These are phyloP conservation scores for Parotia lawesii DNA, from an alignment of 2,113 vertebrate genomes.

Conservation along the genomic window DNA sequence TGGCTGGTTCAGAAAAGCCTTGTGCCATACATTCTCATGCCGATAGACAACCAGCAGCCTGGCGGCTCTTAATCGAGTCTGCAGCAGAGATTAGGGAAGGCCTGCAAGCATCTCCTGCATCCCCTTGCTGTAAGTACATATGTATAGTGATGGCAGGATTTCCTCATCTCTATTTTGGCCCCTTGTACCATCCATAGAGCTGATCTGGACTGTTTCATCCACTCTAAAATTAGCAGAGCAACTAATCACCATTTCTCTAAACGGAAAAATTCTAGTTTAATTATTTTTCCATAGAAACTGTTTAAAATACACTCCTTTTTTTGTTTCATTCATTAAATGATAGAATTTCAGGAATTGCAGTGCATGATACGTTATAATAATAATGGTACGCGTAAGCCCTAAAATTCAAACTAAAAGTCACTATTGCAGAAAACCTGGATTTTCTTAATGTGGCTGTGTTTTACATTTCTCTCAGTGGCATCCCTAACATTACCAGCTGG, in stretches of 20 bases:
- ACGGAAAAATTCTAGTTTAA: background rate
- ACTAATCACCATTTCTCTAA: background rate
- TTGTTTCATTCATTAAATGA: background rate
- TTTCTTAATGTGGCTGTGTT: background rate
- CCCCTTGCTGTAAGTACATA: background rate
- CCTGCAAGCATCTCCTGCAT: background rate
- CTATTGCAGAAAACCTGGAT: background rate
- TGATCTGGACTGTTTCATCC: background rate
- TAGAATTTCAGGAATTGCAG: background rate
- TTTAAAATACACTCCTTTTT: background rate
- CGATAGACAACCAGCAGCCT: background rate
- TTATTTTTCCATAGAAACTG: background rate
- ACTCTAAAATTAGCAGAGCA: background rate
- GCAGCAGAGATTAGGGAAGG: background rate
- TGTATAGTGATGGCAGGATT: background rate
- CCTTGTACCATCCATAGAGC: background rate
- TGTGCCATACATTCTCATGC: fast-evolving
- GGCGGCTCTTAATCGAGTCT: background rate
- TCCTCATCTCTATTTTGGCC: background rate
- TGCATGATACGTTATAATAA: background rate
- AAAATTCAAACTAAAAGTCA: background rate
- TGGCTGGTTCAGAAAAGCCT: background rate
- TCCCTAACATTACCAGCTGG: background rate
- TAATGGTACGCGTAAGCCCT: background rate
- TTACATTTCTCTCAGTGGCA: background rate